Base-by-base conservation (phyloP, 2,113 vertebrate species). In the Ptychochromis oligacanthus region DNA sequence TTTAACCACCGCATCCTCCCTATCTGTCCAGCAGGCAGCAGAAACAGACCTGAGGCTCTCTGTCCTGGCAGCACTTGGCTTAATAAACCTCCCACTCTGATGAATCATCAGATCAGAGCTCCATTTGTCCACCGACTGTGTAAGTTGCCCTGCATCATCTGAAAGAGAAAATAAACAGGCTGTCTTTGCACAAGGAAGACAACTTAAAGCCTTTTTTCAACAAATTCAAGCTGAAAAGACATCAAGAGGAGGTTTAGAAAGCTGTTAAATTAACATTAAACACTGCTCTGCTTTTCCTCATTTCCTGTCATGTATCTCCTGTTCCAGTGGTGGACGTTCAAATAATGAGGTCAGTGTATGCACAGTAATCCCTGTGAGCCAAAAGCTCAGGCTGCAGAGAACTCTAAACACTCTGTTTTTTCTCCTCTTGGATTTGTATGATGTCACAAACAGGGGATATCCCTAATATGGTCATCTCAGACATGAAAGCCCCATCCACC, bases 381-480 rank as follows among this genome's bases (percentile, higher is more conserved):
- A 31, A 31, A 31, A 31, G 28, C 28, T 31, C 28, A 31, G 28
- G 28, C 28, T 31, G 28, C 40, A 67, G 38, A 14, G 14, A 26
- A 1, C 15, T 26, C 34, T n/a, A 18, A 67, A 67, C 22, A 46
- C 13, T 0, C 28, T 22, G 22, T 46, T 9, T 28, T 67, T 67
- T 49, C 40, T 28, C 9, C 64, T 46, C 0, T 67, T 0, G 3
- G 13, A 65, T 0, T 13, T 65, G 28, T 4, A 31, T 31, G 36
- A 38, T 7, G 36, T 38, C 36, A 36, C 6, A 43, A 5, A 46
- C 13, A 15, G 43, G 43, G 43, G 14, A 46, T 6, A 15, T 46
- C 43, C 4, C 14, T 15, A 46, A 46, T 46, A 46, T 46, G 43
- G 43, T 46, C 43, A 49, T 49, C 5, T 17, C 43, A 46, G 40